Conservation (phyloP, 2,797 vertebrate species). For the Melanotaenia parkinsoni region DNA sequence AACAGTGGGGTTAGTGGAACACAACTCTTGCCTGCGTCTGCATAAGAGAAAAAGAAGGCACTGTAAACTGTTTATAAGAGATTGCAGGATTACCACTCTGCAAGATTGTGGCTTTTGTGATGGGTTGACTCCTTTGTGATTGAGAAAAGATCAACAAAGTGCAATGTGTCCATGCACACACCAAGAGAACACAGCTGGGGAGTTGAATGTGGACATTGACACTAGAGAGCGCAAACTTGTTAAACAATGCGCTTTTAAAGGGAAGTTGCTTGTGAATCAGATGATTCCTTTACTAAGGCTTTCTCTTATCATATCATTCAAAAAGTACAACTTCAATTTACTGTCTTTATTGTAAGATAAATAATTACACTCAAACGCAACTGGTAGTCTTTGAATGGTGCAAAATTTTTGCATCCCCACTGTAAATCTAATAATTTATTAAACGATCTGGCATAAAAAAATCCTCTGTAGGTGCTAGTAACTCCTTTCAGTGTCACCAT, state of each 20-base stretch:
- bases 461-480: no score
- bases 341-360: no score
- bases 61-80: slow-evolving; percentile 78
- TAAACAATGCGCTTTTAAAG: slow-evolving; percentile 6
- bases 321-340: neutral
- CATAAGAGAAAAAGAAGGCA: slow-evolving; percentile 55
- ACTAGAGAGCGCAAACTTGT: slow-evolving; percentile 8
- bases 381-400: neutral
- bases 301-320: neutral
- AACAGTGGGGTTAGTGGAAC: slow-evolving; percentile 77
- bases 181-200: slow-evolving; percentile 17
- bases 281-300: neutral
- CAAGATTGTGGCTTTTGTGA: slow-evolving; percentile 66
- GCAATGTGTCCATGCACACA: slow-evolving; percentile 61
- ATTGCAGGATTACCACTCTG: slow-evolving; percentile 56
- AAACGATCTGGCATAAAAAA: no score
- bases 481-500: no score
- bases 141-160: slow-evolving; percentile 68
- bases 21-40: slow-evolving; percentile 74
- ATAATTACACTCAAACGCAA: no score
- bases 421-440: no score
- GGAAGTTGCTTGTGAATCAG: slow-evolving; percentile 1
- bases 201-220: slow-evolving; percentile 18
- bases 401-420: neutral
- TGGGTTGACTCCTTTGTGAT: slow-evolving; percentile 66